Base-by-base conservation (phyloP, 2,888 invertebrate species). In the Nymphalis c-album region DNA sequence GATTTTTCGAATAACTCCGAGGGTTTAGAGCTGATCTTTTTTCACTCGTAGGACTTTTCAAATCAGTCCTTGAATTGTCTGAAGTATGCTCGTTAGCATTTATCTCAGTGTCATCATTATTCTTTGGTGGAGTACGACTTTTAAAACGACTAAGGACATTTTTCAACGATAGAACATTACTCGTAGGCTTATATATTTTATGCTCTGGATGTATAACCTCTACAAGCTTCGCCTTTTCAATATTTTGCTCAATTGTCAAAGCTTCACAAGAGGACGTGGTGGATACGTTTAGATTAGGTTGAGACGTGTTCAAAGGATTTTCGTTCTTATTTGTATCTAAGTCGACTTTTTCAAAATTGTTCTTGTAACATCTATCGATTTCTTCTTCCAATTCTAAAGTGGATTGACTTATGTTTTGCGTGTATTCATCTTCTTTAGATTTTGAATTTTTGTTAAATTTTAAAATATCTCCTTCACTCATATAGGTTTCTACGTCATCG, bases 191-290 rank as follows among this genome's bases (percentile, higher is more conserved):
- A 78, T 96, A 96, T 75, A 96, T 96, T 85, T 95, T 96, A 82
- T 96, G 96, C 79, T 96, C 96, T 0, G 96, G 96, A 79, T 96
- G 96, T 71, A 95, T 93, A 3, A 93, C 86, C 81, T 86, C 92
- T 73, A 85, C 86, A 77, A 75, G 91, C 77, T 78, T 90, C 69
- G 87, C 76, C 78, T 89, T 94, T 74, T 75, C 90, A 74, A 87
- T 86, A 47, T 84, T 91, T n/a, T 83, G 85, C 7, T 93, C 90
- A 53, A 81, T 71, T 7, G 93, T 86, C 59, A 94, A 77, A 1
- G 93, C 90, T 80, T 93, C 94, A 74, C 94, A 93, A 5, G 93
- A 94, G 0, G 93, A 93, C 13, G 91, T 94, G 67, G 88, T 93
- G 51, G 91, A 94, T 53, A 85, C 88, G 72, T 89, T 93, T 72